Conservation (phyloP, 2,888 invertebrate genomes). For the Pseudococcus viburni region DNA sequence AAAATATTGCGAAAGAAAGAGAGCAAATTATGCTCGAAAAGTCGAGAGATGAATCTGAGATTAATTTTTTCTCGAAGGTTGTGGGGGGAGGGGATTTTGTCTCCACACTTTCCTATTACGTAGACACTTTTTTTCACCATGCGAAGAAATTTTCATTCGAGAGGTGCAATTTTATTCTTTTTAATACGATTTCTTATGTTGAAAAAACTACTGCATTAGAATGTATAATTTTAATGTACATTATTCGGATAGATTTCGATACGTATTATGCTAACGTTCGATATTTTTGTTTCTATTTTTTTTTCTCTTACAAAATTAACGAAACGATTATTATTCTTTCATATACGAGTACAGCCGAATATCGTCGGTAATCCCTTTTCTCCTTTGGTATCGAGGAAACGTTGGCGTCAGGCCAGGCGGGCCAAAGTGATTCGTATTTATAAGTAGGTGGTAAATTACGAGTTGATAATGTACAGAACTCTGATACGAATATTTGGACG, state of each 20-base stretch:
- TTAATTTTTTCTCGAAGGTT: not conserved
- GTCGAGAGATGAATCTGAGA: constrained; percentile 3
- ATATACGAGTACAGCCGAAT: not conserved
- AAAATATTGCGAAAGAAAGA: not conserved
- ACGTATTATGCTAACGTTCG: not conserved
- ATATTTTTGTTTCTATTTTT: not conserved
- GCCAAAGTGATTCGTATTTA: constrained; percentile 21
- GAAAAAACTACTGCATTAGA: not conserved
- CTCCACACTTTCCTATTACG: not conserved
- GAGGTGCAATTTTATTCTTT: not conserved
- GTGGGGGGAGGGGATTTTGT: no score
- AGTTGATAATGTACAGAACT: constrained; percentile 45
- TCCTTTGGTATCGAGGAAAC: not conserved
- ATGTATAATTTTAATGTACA: not conserved
- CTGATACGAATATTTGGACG: not conserved
- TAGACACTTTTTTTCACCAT: not conserved
- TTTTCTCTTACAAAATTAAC: not conserved
- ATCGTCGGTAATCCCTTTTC: not conserved
- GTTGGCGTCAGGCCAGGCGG: not conserved
- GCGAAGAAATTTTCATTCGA: not conserved
- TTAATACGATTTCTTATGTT: not conserved
- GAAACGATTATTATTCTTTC: constrained; percentile 1
- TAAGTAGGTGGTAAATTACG: constrained; percentile 50
- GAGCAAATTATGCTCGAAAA: not conserved
- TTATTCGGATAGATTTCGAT: not conserved